Conservation (phyloP, 2,888 invertebrate genomes). For the Operophtera brumata region DNA sequence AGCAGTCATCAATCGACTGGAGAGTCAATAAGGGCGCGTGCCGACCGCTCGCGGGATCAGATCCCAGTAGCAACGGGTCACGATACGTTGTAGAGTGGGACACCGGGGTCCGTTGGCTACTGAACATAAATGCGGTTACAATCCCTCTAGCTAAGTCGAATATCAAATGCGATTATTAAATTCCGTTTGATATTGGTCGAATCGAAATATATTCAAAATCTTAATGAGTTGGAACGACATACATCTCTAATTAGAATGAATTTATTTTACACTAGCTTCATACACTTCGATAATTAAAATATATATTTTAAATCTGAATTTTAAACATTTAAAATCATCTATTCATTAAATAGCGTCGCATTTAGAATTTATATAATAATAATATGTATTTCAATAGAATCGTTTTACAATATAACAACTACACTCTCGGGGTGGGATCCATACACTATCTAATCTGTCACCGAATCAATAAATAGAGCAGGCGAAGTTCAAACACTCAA, state of each 20-base stretch:
- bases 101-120: constrained; percentile 23
- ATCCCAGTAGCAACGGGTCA: too few relatives aligned
- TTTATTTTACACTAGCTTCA: constrained; percentile 66
- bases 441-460: constrained; percentile 53
- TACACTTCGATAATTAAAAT: constrained; percentile 66
- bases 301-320: constrained; percentile 73
- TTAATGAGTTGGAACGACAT: constrained; percentile 63
- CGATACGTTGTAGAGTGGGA: too few relatives aligned
- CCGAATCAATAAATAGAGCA: constrained; percentile 65
- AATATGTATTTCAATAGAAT: constrained; percentile 57
- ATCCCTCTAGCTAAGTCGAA: constrained; percentile 49
- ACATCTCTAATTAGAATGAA: constrained; percentile 71
- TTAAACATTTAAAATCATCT: constrained; percentile 70
- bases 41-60: too few relatives aligned
- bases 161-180: constrained; percentile 62
- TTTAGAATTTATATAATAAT: constrained; percentile 61
- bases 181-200: constrained; percentile 71
- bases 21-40: constrained; percentile 32
- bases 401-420: constrained; percentile 66
- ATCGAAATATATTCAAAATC: constrained; percentile 53
- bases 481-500: constrained; percentile 71
- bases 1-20: constrained; percentile 60
- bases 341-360: constrained; percentile 75
- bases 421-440: constrained; percentile 64
- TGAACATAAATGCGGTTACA: constrained; percentile 68